These are phyloP conservation scores for Theropithecus gelada DNA, from an alignment of 2,113 vertebrate species.

Conservation along the genomic window DNA sequence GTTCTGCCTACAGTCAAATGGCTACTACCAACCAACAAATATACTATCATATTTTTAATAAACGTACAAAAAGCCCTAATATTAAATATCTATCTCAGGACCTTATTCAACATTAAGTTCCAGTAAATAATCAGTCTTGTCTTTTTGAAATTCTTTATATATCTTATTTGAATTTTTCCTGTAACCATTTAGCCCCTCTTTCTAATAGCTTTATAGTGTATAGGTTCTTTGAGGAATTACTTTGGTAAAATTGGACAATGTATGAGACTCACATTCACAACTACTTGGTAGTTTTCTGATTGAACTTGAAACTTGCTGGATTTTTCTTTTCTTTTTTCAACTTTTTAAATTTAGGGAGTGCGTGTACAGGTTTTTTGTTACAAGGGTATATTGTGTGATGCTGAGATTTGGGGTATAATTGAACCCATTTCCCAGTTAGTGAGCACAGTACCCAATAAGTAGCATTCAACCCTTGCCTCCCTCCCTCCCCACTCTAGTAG, in stretches of 20 bases:
- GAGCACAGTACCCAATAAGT: too few relatives aligned
- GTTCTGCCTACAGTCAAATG: slow-evolving; percentile 1
- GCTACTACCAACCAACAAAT: not conserved
- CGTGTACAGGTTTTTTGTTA: too few relatives aligned
- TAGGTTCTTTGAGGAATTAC: not conserved
- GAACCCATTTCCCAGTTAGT: too few relatives aligned
- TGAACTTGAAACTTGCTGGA: slow-evolving; percentile 7
- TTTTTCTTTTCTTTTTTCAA: not conserved
- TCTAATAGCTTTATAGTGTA: not conserved
- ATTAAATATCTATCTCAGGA: not conserved
- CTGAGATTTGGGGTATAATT: too few relatives aligned
- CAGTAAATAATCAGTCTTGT: not conserved
- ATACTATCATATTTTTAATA: slow-evolving; percentile 10
- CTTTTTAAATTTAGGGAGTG: too few relatives aligned
- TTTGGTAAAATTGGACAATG: not conserved
- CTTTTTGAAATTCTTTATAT: not conserved
- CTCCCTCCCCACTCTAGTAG: too few relatives aligned
- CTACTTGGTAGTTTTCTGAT: not conserved
- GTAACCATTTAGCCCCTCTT: not conserved
- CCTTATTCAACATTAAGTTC: not conserved
- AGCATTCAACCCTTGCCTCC: too few relatives aligned
- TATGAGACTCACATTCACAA: not conserved
- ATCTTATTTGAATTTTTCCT: not conserved
- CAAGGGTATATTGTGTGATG: too few relatives aligned
- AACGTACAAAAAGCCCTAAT: not conserved